Evolutionary conservation across 2,113 vertebrate species (phyloP).

Genomic region (Okapia johnstoni): DNA sequence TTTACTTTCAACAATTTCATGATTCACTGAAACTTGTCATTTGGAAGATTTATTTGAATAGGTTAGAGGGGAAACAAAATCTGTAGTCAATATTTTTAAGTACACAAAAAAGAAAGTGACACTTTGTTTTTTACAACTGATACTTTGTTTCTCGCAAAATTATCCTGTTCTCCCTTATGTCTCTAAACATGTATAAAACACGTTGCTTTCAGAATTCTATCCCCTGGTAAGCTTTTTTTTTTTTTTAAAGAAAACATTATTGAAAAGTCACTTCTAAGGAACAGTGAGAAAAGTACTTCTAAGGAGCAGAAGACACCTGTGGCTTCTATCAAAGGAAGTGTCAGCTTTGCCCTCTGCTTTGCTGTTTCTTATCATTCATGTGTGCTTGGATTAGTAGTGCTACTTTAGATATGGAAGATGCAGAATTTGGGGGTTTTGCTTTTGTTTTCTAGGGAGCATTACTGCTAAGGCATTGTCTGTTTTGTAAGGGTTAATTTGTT

Average conservation of each 20-base stretch:
- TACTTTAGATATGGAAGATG: neutral
- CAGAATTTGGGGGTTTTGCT: neutral
- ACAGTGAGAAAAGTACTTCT: neutral
- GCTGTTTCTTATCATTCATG: neutral
- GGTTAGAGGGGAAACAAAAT: neutral
- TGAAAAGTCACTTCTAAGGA: neutral
- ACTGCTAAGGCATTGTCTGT: neutral
- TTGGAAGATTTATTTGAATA: neutral
- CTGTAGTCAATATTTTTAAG: neutral
- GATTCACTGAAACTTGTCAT: too few relatives aligned
- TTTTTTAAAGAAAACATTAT: neutral
- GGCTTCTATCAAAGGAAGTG: neutral
- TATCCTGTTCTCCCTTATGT: neutral
- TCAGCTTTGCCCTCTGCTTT: neutral
- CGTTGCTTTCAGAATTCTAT: neutral
- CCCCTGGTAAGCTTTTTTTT: neutral
- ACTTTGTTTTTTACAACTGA: neutral
- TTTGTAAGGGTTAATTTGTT: neutral
- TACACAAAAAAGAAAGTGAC: neutral
- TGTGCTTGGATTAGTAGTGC: neutral
- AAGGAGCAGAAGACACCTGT: neutral
- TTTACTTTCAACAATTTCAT: neutral
- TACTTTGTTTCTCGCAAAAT: neutral
- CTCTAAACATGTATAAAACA: neutral
- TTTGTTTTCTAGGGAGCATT: neutral